Conservation (phyloP, 2,113 vertebrate species). For the Poicephalus meyeri region DNA sequence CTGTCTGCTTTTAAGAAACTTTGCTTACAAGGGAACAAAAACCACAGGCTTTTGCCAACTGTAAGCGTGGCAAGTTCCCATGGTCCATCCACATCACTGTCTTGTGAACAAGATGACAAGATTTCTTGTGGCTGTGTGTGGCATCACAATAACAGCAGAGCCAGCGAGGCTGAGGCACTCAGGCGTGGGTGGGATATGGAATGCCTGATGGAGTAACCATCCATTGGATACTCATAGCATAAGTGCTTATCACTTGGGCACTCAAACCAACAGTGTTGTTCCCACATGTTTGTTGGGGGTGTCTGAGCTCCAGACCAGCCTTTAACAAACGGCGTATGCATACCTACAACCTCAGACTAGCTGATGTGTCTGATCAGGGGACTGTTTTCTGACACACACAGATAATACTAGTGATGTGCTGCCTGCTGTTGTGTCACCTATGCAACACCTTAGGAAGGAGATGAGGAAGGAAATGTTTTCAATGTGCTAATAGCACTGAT, state of each 20-base stretch:
- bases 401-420: accelerated
- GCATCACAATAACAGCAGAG: background rate
- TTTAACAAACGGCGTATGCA: background rate
- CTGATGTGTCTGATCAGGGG: background rate
- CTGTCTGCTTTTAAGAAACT: background rate
- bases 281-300: background rate
- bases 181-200: background rate
- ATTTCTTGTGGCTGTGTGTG: background rate
- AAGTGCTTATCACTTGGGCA: background rate
- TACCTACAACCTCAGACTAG: accelerated
- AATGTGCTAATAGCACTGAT: background rate
- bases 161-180: background rate
- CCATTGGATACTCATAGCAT: background rate
- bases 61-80: background rate
- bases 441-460: background rate
- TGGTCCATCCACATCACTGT: background rate
- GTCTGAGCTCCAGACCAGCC: background rate
- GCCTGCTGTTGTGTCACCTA: background rate
- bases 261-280: background rate
- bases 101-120: background rate
- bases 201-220: background rate
- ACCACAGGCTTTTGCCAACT: background rate
- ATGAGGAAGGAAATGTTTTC: background rate
- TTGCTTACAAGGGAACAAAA: background rate
- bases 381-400: background rate